Base-by-base conservation (phyloP, 2,797 vertebrate species). In the Meda fulgida region DNA sequence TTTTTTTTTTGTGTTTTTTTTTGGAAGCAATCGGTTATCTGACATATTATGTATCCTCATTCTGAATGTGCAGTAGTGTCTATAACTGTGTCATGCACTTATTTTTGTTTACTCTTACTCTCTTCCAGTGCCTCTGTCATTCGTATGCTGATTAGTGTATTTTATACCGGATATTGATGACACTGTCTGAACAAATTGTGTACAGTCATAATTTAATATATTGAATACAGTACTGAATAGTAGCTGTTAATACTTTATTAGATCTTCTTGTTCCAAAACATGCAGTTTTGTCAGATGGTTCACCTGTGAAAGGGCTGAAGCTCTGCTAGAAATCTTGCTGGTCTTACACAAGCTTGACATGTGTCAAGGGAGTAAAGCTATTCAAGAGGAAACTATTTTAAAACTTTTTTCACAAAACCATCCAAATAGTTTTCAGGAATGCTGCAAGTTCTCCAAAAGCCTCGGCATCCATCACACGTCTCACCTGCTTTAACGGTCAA, bases 351-450 rank as follows among this genome's bases (percentile, higher is more conserved):
- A 69, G 14, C 10, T 26, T 4, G 34, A 26, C 55, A 29, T 73
- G n/a, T 14, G 2, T 53, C 13, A 5, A 43, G 16, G 21, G 48
- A 66, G 46, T 34, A 63, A 11, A 70, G 21, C 36, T 76, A 48
- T 80, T 67, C 8, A 26, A 46, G 9, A 38, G 34, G 43, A 84
- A 84, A 67, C 29, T 69, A 55, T 84, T n/a, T 84, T 1, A 69
- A 79, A 69, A 36, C 21, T 60, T 65, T 48, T 70, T 23, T 76
- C 16, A 80, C 70, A 70, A 76, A 40, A 34, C 21, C 26, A 29
- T 73, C 75, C 80, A 82, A 78, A 73, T 53, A 38, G 38, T n/a
- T 19, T 70, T 36, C 16, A 75, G 70, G n/a, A 71, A 79, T 87
- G 85, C 29, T 60, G 73, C 4, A 69, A 21, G 13, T 53, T 4